Percentiles rank a stretch among this genome's conserved stretches.
Conservation (phyloP, 2,888 invertebrate species). For the Pheosia tremula region DNA sequence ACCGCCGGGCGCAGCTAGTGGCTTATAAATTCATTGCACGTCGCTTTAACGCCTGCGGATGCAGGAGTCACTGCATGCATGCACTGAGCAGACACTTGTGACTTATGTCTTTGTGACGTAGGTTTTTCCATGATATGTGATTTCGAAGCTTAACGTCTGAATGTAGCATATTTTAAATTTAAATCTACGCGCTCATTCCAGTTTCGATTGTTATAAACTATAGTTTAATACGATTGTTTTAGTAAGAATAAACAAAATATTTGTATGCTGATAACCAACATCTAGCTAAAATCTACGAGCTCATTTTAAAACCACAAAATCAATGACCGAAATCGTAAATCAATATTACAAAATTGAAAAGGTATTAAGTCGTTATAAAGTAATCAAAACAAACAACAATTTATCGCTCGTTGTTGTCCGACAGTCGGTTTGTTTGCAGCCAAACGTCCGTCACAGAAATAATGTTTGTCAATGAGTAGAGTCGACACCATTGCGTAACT, state of each 20-base stretch:
- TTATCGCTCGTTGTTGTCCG: constrained; percentile 9
- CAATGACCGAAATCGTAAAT: no score
- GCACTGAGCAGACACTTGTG: background rate
- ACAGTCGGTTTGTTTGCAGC: constrained; percentile 46
- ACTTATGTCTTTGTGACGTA: background rate
- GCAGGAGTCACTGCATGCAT: background rate
- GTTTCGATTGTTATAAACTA: no score
- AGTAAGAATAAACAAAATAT: no score
- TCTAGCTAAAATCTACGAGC: no score
- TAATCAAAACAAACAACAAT: background rate
- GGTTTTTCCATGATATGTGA: background rate
- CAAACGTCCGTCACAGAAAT: constrained; percentile 62
- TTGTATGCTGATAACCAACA: no score
- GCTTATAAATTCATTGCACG: constrained; percentile 49
- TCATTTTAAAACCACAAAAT: background rate
- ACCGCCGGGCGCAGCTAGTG: no score
- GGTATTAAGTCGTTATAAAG: background rate
- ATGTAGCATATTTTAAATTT: no score
- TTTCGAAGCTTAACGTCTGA: no score
- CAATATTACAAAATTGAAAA: background rate
- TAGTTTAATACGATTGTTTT: no score
- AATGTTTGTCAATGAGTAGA: constrained; percentile 81
- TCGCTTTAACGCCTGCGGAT: constrained; percentile 9
- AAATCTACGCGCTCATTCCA: no score
- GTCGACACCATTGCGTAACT: constrained; percentile 69